phyloP scores from a whole-genome alignment of 2,797 vertebrate genomes.

The Galagoides demidoff region DNA sequence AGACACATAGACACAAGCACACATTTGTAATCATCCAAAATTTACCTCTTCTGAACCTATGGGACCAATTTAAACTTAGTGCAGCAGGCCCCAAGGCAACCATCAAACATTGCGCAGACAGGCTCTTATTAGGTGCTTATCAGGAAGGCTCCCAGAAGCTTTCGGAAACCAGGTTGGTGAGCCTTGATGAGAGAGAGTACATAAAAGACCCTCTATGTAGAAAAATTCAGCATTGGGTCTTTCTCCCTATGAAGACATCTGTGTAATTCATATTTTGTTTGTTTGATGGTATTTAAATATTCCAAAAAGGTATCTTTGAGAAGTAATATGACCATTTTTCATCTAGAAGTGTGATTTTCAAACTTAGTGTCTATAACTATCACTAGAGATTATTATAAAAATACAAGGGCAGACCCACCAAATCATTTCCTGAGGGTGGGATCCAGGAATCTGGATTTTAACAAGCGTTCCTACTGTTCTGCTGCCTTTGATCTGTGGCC shows the following conservation, averaged over 20 bases:
- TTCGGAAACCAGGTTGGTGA: conserved; percentile 28
- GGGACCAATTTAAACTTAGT: conserved; percentile 47
- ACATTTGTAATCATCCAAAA: conserved; percentile 60
- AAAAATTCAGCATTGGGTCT: background rate
- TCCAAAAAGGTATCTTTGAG: background rate
- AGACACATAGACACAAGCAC: background rate
- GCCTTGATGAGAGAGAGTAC: background rate
- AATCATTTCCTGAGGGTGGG: conserved; percentile 6
- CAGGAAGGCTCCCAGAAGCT: background rate
- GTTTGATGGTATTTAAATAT: conserved; percentile 9
- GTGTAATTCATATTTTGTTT: conserved; percentile 18
- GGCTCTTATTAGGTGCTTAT: conserved; percentile 36
- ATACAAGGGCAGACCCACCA: background rate
- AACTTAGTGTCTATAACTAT: background rate
- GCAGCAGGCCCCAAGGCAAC: conserved; percentile 4
- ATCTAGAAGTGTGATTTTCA: conserved; percentile 43
- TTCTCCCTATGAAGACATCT: background rate
- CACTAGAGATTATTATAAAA: background rate
- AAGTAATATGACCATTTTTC: background rate
- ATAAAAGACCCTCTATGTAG: background rate
- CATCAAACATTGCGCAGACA: conserved; percentile 31
- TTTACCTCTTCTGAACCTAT: conserved; percentile 39
- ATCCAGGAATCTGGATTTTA: conserved; percentile 59
- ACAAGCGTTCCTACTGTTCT: conserved; percentile 17
- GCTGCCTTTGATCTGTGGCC: conserved; percentile 58